Base-by-base conservation (phyloP, 2,888 invertebrate species). In the Lasius platythorax region DNA sequence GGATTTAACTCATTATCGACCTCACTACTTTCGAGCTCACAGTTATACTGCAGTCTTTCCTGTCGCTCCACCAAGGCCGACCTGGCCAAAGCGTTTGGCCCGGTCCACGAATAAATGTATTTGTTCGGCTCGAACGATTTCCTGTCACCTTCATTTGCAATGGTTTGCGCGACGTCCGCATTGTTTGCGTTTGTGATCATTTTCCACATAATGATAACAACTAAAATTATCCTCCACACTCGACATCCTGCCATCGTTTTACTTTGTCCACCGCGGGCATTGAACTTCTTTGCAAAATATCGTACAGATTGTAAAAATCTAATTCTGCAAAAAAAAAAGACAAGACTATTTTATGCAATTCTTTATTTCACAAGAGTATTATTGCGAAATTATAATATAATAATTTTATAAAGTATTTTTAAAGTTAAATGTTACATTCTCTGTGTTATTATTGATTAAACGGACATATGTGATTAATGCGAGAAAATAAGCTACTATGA, bases 51-150 rank as follows among this genome's bases (percentile, higher is more conserved):
- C 46, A 95, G 86, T 74, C 91, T 91, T 87, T 95, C 95, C 85
- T 95, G 95, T 28, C 95, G 92, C 53, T 95, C 95, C 3, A 95
- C 85, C 74, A 95, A 91, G 18, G 92, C 92, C 2, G 95, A 94
- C 83, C 95, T 92, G 15, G 93, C 93, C 50, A 95, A 66, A 4
- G 94, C 94, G 78, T 94, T 94, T 4, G 94, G 92, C 12, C 93
- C 94, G 50, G 92, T 92, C 92, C 92, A 93, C 3, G 93, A 94
- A 66, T 94, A 94, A 46, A 88, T 73, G 8, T 87, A 76, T 23
- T 76, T 87, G 5, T 87, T 86, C 37, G 58, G 67, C 56, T 86
- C 86, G 28, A 83, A 83, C 53, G 75, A 43, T 64, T 68, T 88
- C 46, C 28, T 74, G 15, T 58, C 83, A 46, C 83, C 87, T 30